Base-by-base conservation (phyloP, 2,888 invertebrate genomes). In the Phoenoteleia sp. region DNA sequence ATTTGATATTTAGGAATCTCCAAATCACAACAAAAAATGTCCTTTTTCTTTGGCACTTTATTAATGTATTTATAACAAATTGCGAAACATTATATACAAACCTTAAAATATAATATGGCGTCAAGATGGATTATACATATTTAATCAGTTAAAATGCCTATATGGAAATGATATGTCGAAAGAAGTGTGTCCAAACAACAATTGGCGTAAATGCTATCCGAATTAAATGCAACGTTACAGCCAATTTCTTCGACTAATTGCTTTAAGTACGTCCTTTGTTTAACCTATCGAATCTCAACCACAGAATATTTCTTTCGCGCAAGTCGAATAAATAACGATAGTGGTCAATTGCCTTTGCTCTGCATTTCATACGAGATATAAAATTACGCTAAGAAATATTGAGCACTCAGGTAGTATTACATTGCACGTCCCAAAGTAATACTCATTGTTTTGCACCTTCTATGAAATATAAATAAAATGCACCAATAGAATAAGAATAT, bases 31-130 rank as follows among this genome's bases (percentile, higher is more conserved):
- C 17, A 64, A 3, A 15, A 2, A 21, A 13, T 42, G 2, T 0
- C 99, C 99, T 83, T 90, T 93, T 92, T 93, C 93, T 93, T 93
- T 93, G 93, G 93, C 92, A 93, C 92, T 93, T 93, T 93, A 93
- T 92, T 92, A 88, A 89, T 88, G 86, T 90, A 90, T 90, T 86
- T 87, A 86, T 91, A 90, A 91, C 88, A 90, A 90, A 85, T 89
- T 90, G 87, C 64, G 85, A 88, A 90, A 81, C 87, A 85, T 79
- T 72, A 69, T 92, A 82, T 92, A 93, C 92, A 92, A 87, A 87
- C 45, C 90, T 92, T 92, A 92, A 81, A 84, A 54, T 47, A 76
- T 92, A 93, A 89, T 92, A 93, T 93, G 93, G 93, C 90, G 84
- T 83, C 81, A 64, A 83, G 60, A 39, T 39, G 39, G 39, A 87